A percentile compares a stretch with the other conserved stretches of the same genome.
Evolutionary conservation across 2,113 vertebrate genomes (phyloP).

Genomic region (Ptilonorhynchus violaceus): DNA sequence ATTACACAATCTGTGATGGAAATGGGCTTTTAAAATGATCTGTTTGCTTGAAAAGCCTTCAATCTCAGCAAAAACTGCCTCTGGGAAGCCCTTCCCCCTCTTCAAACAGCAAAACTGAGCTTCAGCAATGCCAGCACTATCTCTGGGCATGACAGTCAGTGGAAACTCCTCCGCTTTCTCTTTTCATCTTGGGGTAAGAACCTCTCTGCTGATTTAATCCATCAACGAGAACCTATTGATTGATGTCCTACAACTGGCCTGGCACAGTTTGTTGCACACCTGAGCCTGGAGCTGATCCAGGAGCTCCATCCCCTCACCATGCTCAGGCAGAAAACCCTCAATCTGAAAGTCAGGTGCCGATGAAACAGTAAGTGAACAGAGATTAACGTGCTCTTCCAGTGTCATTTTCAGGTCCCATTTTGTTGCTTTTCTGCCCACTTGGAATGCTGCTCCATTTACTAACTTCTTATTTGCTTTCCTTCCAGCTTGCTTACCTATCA

Average conservation of each 20-base stretch:
- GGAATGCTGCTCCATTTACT: slow-evolving; percentile 71
- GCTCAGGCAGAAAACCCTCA: neutral
- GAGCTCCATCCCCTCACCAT: neutral
- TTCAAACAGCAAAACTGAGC: slow-evolving; percentile 2
- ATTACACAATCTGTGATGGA: neutral
- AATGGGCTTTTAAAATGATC: neutral
- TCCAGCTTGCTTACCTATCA: slow-evolving; percentile 70
- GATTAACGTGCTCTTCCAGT: slow-evolving; percentile 24
- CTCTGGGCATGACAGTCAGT: neutral
- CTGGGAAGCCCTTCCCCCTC: neutral
- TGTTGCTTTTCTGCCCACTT: slow-evolving; percentile 45
- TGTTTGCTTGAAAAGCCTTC: slow-evolving; percentile 7
- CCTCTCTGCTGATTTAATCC: neutral
- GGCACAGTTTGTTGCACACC: neutral
- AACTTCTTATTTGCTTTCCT: slow-evolving; percentile 68
- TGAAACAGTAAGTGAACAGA: slow-evolving; percentile 30
- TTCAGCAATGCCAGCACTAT: neutral
- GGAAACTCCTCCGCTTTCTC: neutral
- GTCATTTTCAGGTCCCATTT: slow-evolving; percentile 46
- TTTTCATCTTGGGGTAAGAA: neutral
- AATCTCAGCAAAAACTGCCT: neutral
- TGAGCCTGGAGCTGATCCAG: neutral
- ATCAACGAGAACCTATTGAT: neutral
- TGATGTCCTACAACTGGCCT: neutral
- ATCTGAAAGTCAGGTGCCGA: slow-evolving; percentile 37